These are phyloP conservation scores for Grapholita molesta DNA, from an alignment of 1,140 invertebrate genomes.

Conservation along the genomic window DNA sequence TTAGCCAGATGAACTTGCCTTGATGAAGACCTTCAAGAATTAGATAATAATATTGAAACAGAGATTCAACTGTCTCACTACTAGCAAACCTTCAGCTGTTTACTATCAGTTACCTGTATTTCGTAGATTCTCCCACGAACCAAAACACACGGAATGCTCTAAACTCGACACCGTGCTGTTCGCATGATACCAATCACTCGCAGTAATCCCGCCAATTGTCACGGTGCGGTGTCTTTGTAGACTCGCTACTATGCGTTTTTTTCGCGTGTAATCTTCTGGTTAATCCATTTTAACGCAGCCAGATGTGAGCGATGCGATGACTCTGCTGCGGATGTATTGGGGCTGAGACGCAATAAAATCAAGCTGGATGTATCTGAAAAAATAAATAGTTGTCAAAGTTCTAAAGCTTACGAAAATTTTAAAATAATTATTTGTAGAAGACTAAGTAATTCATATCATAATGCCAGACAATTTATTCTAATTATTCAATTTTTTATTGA, in stretches of 20 bases:
- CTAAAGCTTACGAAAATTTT: no score
- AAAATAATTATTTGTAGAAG: no score
- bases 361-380: neutral
- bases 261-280: constrained; percentile 65
- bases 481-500: no score
- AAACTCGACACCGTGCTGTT: constrained; percentile 27
- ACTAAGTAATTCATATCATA: no score
- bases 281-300: constrained; percentile 75
- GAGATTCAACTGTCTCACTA: neutral
- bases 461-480: no score
- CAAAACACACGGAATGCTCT: constrained; percentile 17
- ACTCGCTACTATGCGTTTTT: constrained; percentile 37
- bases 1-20: no score
- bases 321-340: constrained; percentile 27
- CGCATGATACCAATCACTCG: constrained; percentile 9
- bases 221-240: constrained; percentile 70
- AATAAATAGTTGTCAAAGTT: no score
- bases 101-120: neutral
- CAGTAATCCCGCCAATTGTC: constrained; percentile 70
- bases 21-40: neutral
- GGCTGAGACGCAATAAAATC: constrained; percentile 16
- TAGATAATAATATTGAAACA: neutral
- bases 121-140: constrained; percentile 3
- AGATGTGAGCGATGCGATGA: constrained; percentile 52
- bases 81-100: neutral